Conservation (phyloP, 2,888 invertebrate species). For the Cacoxenus indagator region DNA sequence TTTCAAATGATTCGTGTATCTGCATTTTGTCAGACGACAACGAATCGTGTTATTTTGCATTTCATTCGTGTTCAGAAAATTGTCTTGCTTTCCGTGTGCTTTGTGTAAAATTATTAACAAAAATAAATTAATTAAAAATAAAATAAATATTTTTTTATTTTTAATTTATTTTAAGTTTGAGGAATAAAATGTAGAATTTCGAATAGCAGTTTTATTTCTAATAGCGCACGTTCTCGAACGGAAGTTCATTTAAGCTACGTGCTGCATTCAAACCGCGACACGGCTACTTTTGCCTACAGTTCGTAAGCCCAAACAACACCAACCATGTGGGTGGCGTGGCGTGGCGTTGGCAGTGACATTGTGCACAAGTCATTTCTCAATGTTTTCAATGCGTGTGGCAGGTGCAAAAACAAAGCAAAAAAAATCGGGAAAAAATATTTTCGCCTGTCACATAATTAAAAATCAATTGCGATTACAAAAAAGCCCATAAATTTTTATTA, state of each 20-base stretch:
- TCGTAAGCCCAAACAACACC: neutral
- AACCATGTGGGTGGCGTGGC: constrained; percentile 15
- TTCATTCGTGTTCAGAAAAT: neutral
- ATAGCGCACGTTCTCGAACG: constrained; percentile 17
- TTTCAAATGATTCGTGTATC: no score
- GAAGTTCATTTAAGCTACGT: constrained; percentile 5
- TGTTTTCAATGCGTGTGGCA: no score
- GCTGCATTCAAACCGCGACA: neutral
- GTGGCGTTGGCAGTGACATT: neutral
- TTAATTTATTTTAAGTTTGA: neutral
- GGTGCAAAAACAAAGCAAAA: no score
- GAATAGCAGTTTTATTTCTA: neutral
- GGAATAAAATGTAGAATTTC: neutral
- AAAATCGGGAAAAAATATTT: no score
- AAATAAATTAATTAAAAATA: neutral
- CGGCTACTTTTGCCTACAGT: neutral
- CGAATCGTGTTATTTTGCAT: constrained; percentile 14
- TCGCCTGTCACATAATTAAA: constrained; percentile 6
- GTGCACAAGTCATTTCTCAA: neutral
- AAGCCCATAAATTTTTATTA: constrained; percentile 13
- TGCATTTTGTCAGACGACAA: constrained; percentile 8
- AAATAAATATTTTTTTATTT: neutral
- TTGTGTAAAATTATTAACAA: neutral
- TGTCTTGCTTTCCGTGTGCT: neutral
- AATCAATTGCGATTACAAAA: constrained; percentile 1